Conservation (phyloP, 2,888 invertebrate species). For the Epirrita christyi region DNA sequence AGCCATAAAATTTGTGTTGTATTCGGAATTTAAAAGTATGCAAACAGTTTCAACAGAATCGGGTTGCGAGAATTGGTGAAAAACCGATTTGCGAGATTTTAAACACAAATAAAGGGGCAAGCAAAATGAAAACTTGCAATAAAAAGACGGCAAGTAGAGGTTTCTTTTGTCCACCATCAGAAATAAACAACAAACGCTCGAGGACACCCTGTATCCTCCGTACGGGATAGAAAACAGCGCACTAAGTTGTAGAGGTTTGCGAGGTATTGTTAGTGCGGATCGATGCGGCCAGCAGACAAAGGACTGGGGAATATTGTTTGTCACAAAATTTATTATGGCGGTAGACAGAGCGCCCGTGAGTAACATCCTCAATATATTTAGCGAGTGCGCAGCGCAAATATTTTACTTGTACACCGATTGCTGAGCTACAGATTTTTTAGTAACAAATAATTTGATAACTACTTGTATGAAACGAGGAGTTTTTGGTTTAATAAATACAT, state of each 20-base stretch:
- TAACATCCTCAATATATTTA: constrained; percentile 71
- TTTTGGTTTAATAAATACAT: too few species aligned
- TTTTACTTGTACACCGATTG: constrained; percentile 58
- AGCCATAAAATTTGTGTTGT: too few species aligned
- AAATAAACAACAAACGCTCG: not conserved
- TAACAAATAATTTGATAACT: too few species aligned
- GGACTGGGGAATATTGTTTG: constrained; percentile 80
- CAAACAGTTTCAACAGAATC: too few species aligned
- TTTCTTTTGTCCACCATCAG: not conserved
- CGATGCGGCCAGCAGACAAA: constrained; percentile 75
- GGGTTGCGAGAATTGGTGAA: too few species aligned
- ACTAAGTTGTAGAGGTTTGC: constrained; percentile 45
- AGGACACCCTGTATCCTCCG: not conserved
- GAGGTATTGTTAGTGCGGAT: constrained; percentile 62
- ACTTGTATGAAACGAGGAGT: too few species aligned
- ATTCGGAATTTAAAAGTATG: too few species aligned
- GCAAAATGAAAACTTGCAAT: not conserved
- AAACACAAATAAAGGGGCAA: not conserved
- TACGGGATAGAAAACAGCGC: constrained; percentile 30
- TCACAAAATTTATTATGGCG: constrained; percentile 80
- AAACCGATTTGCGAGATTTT: too few species aligned
- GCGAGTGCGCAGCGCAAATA: constrained; percentile 58
- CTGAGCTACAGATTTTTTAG: constrained; percentile 12
- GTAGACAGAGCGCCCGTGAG: constrained; percentile 43
- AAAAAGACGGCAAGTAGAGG: not conserved